Evolutionary conservation across 2,797 vertebrate genomes (phyloP).

Genomic region (Leptodactylus fallax): DNA sequence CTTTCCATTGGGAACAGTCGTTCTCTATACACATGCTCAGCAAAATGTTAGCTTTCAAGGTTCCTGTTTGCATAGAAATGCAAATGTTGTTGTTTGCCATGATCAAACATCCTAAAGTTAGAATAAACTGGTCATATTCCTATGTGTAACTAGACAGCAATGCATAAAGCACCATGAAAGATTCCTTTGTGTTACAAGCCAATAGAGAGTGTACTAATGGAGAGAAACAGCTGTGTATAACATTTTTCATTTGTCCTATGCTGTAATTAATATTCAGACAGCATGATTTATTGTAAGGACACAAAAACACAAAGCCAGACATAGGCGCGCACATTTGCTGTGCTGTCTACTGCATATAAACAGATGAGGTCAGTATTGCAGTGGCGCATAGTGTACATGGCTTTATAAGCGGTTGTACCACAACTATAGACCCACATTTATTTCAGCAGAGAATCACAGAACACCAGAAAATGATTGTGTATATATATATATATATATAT

Average conservation of each 20-base stretch:
- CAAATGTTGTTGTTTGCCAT: constrained; percentile 57
- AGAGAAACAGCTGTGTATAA: constrained; percentile 44
- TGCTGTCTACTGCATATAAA: constrained; percentile 14
- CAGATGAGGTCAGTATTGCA: constrained; percentile 41
- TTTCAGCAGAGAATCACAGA: too few relatives aligned
- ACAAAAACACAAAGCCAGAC: constrained; percentile 21
- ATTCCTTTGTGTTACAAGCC: constrained; percentile 54
- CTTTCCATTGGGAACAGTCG: constrained; percentile 11
- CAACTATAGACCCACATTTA: too few relatives aligned
- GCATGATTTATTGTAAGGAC: constrained; percentile 40
- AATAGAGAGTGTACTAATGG: constrained; percentile 45
- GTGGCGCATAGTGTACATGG: not conserved
- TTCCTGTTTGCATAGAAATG: constrained; percentile 54
- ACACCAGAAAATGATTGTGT: too few relatives aligned
- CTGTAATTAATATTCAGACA: constrained; percentile 52
- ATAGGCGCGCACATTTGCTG: constrained; percentile 2
- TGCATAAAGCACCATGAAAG: constrained; percentile 46
- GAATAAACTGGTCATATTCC: constrained; percentile 50
- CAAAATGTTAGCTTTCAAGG: constrained; percentile 56
- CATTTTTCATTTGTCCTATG: constrained; percentile 48
- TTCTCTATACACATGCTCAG: constrained; percentile 42
- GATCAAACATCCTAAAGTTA: constrained; percentile 55
- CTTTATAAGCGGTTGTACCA: not conserved
- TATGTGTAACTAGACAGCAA: constrained; percentile 52
- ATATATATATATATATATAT: too few relatives aligned